phyloP scores from a whole-genome alignment of 1,140 invertebrate genomes.

The Araneus ventricosus region DNA sequence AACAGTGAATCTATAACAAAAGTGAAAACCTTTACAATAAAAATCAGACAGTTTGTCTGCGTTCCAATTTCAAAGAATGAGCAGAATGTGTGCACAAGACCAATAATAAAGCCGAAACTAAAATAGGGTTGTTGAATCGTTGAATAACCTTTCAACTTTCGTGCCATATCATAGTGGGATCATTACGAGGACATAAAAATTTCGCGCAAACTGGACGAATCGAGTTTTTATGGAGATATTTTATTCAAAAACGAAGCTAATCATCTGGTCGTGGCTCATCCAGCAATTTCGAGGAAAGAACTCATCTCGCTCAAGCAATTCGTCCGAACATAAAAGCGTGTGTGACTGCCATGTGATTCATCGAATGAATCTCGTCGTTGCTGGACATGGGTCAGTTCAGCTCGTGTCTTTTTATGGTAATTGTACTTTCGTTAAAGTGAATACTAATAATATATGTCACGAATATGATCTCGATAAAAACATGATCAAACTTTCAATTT shows the following conservation, averaged over 20 bases:
- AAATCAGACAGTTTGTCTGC: too few relatives aligned
- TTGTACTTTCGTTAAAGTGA: too few relatives aligned
- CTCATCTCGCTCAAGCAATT: neutral
- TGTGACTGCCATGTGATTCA: neutral
- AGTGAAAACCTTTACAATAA: too few relatives aligned
- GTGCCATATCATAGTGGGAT: neutral
- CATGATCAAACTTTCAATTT: too few relatives aligned
- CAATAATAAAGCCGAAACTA: neutral
- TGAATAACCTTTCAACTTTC: neutral
- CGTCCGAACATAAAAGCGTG: neutral
- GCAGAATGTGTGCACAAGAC: neutral
- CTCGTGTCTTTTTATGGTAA: neutral
- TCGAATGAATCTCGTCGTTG: neutral
- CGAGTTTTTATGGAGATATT: neutral
- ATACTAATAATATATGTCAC: too few relatives aligned
- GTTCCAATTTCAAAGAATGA: neutral
- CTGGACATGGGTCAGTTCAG: neutral
- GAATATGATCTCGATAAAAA: too few relatives aligned
- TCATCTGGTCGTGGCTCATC: neutral
- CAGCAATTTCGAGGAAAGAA: neutral
- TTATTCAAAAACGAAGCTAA: neutral
- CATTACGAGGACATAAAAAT: neutral
- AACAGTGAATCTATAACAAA: too few relatives aligned
- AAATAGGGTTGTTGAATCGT: neutral
- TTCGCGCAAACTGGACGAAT: neutral